Conservation (phyloP, 2,888 invertebrate species). For the Sminthurinus aureus region DNA sequence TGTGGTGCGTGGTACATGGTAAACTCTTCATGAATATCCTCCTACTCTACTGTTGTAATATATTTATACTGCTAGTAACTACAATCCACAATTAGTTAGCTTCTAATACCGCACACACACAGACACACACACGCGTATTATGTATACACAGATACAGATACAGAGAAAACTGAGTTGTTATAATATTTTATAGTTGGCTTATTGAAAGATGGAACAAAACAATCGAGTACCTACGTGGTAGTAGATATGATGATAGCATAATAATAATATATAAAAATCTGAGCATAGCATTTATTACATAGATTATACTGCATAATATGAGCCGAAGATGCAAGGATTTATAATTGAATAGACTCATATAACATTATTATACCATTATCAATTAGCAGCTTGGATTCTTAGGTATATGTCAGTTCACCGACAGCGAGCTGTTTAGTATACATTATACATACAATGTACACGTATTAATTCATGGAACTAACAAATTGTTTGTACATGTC, state of each 20-base stretch:
- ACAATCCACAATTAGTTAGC: no score
- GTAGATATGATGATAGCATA: no score
- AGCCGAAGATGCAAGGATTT: no score
- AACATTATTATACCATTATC: no score
- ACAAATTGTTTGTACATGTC: not conserved
- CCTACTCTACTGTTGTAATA: not conserved
- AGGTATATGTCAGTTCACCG: no score
- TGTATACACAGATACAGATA: not conserved
- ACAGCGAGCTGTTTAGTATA: no score
- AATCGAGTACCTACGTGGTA: not conserved
- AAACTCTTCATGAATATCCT: not conserved
- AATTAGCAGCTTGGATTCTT: not conserved
- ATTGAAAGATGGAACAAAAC: not conserved
- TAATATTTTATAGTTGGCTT: not conserved
- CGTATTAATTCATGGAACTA: not conserved
- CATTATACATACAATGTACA: no score
- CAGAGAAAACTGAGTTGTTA: no score
- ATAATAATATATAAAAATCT: no score
- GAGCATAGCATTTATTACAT: no score
- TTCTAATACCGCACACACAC: not conserved
- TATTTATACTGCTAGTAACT: not conserved
- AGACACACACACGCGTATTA: not conserved
- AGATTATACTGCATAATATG: no score
- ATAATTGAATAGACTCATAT: no score
- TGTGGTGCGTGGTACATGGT: not conserved